phyloP scores from a whole-genome alignment of 2,888 invertebrate species.

The Trissolcus brochymenae region DNA sequence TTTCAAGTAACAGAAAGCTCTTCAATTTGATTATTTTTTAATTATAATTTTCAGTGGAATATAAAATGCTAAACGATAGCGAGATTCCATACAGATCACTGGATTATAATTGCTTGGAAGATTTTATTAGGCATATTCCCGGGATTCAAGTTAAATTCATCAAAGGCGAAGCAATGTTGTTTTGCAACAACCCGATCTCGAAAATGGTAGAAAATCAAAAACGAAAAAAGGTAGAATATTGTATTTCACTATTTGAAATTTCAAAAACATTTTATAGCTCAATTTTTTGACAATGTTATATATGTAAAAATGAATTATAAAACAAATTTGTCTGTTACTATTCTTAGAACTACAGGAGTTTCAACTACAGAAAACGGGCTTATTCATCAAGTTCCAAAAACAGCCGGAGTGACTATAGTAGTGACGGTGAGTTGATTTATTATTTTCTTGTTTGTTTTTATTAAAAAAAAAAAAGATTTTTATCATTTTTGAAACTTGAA shows the following conservation, averaged over 20 bases:
- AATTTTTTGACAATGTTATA: neutral
- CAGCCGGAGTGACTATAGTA: neutral
- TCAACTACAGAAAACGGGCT: neutral
- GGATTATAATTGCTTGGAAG: conserved; percentile 19
- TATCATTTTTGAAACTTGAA: conserved; percentile 1
- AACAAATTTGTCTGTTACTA: neutral
- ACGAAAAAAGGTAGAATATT: neutral
- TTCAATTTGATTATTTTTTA: neutral
- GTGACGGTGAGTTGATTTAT: neutral
- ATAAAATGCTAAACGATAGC: neutral
- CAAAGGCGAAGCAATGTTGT: neutral
- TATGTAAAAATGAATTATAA: neutral
- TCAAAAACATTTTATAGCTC: neutral
- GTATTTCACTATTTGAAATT: neutral
- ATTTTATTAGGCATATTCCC: conserved; percentile 19
- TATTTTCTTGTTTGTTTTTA: neutral
- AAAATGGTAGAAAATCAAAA: conserved; percentile 26
- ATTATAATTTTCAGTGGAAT: conserved; percentile 18
- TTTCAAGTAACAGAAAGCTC: neutral
- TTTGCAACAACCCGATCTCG: conserved; percentile 4
- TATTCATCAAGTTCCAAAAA: neutral
- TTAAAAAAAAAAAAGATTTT: neutral
- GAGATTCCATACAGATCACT: conserved; percentile 25
- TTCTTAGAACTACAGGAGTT: neutral
- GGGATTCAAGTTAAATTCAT: conserved; percentile 7